Percentiles rank a stretch among this genome's conserved stretches.
These are phyloP conservation scores for Petrocephalus microphthalmus DNA, from an alignment of 2,113 vertebrate species.

Conservation along the genomic window DNA sequence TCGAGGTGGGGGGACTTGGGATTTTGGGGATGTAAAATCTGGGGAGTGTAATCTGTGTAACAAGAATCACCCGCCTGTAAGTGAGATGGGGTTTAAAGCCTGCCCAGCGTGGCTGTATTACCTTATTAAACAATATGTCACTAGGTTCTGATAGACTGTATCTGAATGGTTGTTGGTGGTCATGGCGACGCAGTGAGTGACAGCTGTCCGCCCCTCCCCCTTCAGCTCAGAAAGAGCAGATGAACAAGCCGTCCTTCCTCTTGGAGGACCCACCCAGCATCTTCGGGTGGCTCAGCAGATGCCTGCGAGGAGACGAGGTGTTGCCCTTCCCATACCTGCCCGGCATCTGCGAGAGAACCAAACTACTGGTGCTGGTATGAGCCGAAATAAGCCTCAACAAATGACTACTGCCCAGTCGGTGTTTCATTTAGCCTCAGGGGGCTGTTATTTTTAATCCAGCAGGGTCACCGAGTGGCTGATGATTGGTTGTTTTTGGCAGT, in stretches of 20 bases:
- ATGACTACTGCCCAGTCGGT: background rate
- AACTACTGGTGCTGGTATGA: slow-evolving; percentile 82
- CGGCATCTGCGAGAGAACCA: slow-evolving; percentile 83
- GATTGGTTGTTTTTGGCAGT: background rate
- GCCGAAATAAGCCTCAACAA: background rate
- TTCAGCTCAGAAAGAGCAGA: slow-evolving; percentile 77
- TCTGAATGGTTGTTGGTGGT: background rate
- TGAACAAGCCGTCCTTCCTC: slow-evolving; percentile 78
- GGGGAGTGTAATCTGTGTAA: background rate
- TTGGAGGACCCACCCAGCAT: slow-evolving; percentile 79
- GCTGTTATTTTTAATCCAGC: background rate
- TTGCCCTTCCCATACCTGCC: slow-evolving; percentile 81
- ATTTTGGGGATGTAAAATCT: background rate
- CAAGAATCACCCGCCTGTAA: background rate
- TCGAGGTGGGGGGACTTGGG: background rate
- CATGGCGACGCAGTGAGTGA: slow-evolving; percentile 10
- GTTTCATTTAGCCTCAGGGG: background rate
- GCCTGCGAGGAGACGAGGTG: slow-evolving; percentile 70
- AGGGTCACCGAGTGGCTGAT: background rate
- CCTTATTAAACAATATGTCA: background rate
- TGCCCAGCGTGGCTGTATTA: background rate
- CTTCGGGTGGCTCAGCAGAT: slow-evolving; percentile 85
- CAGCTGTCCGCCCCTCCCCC: background rate
- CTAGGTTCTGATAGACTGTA: background rate
- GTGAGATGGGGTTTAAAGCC: background rate